These are phyloP conservation scores for Gymnothorax javanicus DNA, from an alignment of 2,797 vertebrate genomes.

Conservation along the genomic window DNA sequence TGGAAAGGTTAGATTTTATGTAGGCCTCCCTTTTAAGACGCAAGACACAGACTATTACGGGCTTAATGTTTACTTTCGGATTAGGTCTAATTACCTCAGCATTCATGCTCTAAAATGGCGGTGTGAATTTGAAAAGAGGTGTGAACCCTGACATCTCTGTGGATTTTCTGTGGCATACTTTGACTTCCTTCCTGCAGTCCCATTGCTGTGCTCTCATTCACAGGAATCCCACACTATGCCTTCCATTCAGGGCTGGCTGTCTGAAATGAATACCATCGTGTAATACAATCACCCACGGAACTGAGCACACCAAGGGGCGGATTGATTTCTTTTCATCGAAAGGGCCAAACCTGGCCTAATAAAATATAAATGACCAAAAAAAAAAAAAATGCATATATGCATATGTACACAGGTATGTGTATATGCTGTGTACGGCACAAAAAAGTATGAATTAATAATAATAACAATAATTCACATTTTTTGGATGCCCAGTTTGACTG, in stretches of 20 bases:
- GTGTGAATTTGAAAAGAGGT: slow-evolving; percentile 20
- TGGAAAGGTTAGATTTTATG: not conserved
- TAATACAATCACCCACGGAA: slow-evolving; percentile 48
- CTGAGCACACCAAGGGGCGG: slow-evolving; percentile 31
- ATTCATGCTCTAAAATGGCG: not conserved
- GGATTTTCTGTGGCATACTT: not conserved
- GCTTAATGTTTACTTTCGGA: not conserved
- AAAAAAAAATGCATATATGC: not conserved
- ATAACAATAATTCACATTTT: not conserved
- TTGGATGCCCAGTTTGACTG: not conserved
- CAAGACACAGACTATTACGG: not conserved
- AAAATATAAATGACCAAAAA: not conserved
- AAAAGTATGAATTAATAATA: not conserved
- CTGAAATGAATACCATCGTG: slow-evolving; percentile 32
- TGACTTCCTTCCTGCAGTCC: slow-evolving; percentile 4
- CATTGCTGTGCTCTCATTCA: slow-evolving; percentile 3
- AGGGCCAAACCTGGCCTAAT: slow-evolving; percentile 8
- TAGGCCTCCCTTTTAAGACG: not conserved
- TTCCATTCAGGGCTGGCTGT: slow-evolving; percentile 52
- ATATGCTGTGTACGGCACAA: not conserved
- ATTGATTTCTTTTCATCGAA: not conserved
- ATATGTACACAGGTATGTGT: too few species aligned
- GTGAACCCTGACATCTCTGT: slow-evolving; percentile 2
- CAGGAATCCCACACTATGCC: slow-evolving; percentile 20
- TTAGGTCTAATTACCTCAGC: not conserved